Evolutionary conservation across 2,888 invertebrate genomes (phyloP), one percentile per base, ranked within the genome.

Genomic region (Apodemia mormo): DNA sequence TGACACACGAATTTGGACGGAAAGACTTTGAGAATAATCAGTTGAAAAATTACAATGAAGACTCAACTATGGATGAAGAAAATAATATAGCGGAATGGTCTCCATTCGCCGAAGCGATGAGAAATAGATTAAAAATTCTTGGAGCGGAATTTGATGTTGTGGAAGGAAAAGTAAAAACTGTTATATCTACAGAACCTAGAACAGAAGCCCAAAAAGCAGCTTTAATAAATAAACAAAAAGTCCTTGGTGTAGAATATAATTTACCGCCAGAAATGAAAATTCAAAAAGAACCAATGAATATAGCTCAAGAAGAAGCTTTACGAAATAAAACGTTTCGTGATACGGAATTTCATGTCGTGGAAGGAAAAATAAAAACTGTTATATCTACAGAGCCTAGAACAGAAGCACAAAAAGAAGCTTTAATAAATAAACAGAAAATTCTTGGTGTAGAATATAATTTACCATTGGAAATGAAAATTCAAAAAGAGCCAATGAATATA

Each of bases 201-300:
- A 92, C 90, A 0, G 90, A 92, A 2, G 94, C 94, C 2, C 92
- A 95, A 71, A 95, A 93, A 14, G 94, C 95, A 70, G 95, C 95
- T 0, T 85, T 95, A 73, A 83, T 89, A 67, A 96, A 96, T 77
- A 95, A 94, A 81, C 79, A 94, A 30, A 95, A 94, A 82, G 91
- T 96, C 1, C 81, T 96, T 70, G 92, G 94, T 4, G 94, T 95
- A 0, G 96, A 96, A 80, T 95, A 94, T 74, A 94, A 94, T 68
- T 82, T 94, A 2, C 89, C 92, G 6, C 58, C 79, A 0, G 82
- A 82, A 73, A 71, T 72, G 14, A 10, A 74, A 14, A 65, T 71
- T 33, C 81, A 78, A 69, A 86, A 81, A 30, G 86, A 86, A 66
- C 86, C 87, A 1, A 81, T 81, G 0, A 93, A 90, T 75, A 73